These are phyloP conservation scores for Hydropsyche betteni DNA, from an alignment of 2,888 invertebrate genomes.

Conservation along the genomic window DNA sequence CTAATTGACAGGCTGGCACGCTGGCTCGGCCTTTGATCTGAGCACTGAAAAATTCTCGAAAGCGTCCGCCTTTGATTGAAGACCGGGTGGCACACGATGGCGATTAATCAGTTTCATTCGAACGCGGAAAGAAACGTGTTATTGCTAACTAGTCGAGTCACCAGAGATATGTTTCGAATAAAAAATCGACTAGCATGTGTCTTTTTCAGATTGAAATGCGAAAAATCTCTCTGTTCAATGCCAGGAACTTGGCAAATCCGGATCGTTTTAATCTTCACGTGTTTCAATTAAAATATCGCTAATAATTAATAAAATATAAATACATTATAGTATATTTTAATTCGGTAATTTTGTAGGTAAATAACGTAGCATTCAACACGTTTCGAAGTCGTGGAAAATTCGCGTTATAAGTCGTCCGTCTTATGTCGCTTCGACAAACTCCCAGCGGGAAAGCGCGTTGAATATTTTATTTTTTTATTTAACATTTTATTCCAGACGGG, in stretches of 20 bases:
- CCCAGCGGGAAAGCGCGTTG: constrained; percentile 3
- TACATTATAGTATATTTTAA: no score
- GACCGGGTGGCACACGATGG: neutral
- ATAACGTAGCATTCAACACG: no score
- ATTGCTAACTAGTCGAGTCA: constrained; percentile 3
- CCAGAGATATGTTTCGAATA: no score
- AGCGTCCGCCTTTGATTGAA: constrained; percentile 18
- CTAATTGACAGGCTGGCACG: constrained; percentile 34
- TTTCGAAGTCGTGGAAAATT: neutral
- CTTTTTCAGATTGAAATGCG: no score
- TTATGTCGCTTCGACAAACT: constrained; percentile 2
- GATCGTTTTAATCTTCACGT: no score
- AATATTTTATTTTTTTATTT: neutral
- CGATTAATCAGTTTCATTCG: constrained; percentile 32
- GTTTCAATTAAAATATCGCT: no score
- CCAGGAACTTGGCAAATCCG: no score
- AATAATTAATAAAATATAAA: no score
- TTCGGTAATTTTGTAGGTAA: no score
- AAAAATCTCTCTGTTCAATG: no score
- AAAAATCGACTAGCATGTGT: no score
- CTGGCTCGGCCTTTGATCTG: constrained; percentile 17
- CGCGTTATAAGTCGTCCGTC: constrained; percentile 17
- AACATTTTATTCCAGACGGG: constrained; percentile 26
- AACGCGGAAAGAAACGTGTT: constrained; percentile 19
- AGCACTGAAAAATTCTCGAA: constrained; percentile 17